Percentiles rank a stretch among this genome's conserved stretches.
These are phyloP conservation scores for Poeciliopsis prolifica DNA, from an alignment of 2,113 vertebrate species.

Conservation along the genomic window DNA sequence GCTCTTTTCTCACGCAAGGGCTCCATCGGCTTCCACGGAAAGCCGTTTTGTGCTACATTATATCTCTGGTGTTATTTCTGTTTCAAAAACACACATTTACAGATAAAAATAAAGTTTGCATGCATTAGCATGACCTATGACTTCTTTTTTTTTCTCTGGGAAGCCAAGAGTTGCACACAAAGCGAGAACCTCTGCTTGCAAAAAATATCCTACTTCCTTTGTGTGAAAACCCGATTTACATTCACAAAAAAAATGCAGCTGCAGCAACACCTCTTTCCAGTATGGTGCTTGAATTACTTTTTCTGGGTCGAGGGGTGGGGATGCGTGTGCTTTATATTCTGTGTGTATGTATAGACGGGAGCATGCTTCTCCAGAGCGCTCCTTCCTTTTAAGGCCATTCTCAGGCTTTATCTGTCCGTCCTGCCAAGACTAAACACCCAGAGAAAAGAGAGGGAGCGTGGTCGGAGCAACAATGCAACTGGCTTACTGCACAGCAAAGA, in stretches of 20 bases:
- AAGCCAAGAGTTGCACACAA: background rate
- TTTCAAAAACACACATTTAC: constrained; percentile 28
- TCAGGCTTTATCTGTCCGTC: constrained; percentile 42
- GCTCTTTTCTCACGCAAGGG: constrained; percentile 56
- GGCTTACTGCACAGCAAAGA: constrained; percentile 46
- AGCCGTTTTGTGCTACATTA: constrained; percentile 64
- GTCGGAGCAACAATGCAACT: constrained; percentile 38
- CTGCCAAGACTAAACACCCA: constrained; percentile 68
- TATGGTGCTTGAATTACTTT: constrained; percentile 9
- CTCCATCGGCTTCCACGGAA: constrained; percentile 67
- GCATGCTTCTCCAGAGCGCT: constrained; percentile 47
- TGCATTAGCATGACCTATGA: constrained; percentile 1
- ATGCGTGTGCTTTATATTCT: constrained; percentile 4
- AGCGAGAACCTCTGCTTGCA: background rate
- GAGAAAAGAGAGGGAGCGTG: constrained; percentile 18
- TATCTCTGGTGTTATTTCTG: constrained; percentile 40
- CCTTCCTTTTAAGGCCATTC: constrained; percentile 81
- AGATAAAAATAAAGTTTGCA: constrained; percentile 34
- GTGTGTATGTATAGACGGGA: constrained; percentile 51
- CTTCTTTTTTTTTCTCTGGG: constrained; percentile 12
- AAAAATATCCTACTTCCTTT: constrained; percentile 7
- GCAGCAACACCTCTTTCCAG: background rate
- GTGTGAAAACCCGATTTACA: constrained; percentile 26
- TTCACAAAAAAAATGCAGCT: constrained; percentile 21
- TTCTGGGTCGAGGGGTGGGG: constrained; percentile 8